Conservation (phyloP, 2,888 invertebrate genomes). For the Dicycla oo region DNA sequence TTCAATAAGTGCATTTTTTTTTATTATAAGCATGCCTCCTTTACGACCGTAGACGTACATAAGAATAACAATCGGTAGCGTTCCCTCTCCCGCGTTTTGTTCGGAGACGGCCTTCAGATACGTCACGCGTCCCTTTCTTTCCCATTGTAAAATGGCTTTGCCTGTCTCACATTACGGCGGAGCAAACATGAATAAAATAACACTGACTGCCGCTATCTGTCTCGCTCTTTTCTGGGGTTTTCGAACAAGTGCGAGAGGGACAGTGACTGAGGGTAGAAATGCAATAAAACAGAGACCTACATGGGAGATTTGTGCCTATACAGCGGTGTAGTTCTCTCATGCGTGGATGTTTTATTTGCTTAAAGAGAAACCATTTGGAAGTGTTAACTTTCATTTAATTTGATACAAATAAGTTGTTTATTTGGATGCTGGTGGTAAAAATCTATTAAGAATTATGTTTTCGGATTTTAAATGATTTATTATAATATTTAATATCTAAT, state of each 20-base stretch:
- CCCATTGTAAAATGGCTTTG: conserved; percentile 72
- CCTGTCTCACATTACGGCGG: conserved; percentile 76
- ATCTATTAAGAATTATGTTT: conserved; percentile 26
- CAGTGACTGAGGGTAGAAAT: conserved; percentile 75
- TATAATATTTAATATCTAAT: not conserved
- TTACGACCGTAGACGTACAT: conserved; percentile 65
- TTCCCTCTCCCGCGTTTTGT: conserved; percentile 83
- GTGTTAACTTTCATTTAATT: conserved; percentile 85
- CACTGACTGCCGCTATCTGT: conserved; percentile 77
- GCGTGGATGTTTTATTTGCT: conserved; percentile 80
- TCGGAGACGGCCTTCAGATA: conserved; percentile 79
- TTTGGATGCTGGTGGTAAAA: conserved; percentile 62
- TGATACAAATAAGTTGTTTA: conserved; percentile 74
- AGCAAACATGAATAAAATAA: conserved; percentile 85
- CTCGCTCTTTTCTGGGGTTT: conserved; percentile 72
- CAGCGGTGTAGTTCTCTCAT: conserved; percentile 72
- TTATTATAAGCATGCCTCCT: conserved; percentile 70
- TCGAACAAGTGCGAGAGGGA: conserved; percentile 72
- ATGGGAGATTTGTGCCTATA: conserved; percentile 81
- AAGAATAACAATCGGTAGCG: conserved; percentile 84
- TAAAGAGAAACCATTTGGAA: conserved; percentile 71
- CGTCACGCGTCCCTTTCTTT: conserved; percentile 76
- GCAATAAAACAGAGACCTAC: conserved; percentile 84
- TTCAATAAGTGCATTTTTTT: conserved; percentile 82
- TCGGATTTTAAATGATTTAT: conserved; percentile 14